Conservation (phyloP, 2,113 vertebrate genomes). For the Formicarius rufipectus region DNA sequence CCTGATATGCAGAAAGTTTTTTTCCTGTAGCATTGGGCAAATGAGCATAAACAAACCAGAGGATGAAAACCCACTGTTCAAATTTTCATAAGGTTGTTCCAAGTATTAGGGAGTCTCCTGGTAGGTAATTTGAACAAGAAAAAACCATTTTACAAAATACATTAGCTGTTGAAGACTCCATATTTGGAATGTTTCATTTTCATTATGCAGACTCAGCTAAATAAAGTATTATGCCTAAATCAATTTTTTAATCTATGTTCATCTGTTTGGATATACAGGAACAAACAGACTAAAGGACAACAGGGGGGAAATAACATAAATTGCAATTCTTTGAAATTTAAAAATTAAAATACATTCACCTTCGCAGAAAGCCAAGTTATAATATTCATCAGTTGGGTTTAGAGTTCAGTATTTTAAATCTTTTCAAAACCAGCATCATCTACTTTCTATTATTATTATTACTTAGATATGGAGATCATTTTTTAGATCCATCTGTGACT, state of each 20-base stretch:
- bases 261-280: not conserved
- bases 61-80: not conserved
- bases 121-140: not conserved
- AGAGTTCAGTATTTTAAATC: not conserved
- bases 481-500: not conserved
- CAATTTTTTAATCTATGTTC: not conserved
- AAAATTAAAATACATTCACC: not conserved
- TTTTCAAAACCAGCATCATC: not conserved
- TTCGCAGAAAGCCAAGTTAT: not conserved
- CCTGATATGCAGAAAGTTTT: not conserved
- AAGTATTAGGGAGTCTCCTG: not conserved
- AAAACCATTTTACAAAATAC: not conserved
- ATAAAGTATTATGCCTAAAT: not conserved
- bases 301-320: rapidly evolving
- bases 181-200: not conserved
- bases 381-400: not conserved
- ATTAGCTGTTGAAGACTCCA: not conserved
- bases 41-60: not conserved
- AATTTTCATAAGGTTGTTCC: not conserved
- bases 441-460: not conserved
- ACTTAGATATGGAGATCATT: not conserved
- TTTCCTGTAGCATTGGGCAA: not conserved
- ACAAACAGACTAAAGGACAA: not conserved
- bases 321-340: not conserved
- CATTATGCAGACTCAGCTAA: not conserved